Evolutionary conservation across 1,140 invertebrate genomes (phyloP), one percentile per base, ranked within the genome.

Genomic region (Cylas formicarius): DNA sequence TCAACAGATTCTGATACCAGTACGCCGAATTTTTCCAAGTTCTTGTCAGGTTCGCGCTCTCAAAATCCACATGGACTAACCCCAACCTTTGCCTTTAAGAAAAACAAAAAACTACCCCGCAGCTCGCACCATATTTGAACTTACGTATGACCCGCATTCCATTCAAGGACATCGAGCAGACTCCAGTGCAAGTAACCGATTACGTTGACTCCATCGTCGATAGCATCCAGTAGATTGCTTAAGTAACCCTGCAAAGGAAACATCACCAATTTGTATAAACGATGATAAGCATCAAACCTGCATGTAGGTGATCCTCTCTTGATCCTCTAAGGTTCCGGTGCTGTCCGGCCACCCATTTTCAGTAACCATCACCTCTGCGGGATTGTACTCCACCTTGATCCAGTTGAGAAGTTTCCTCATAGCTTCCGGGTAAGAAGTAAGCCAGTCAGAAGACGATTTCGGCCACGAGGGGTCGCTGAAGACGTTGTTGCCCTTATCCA

Each of bases 111-210:
- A n/a, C n/a, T n/a, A n/a, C n/a, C n/a, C n/a, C n/a, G n/a, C n/a
- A n/a, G n/a, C n/a, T n/a, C n/a, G n/a, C n/a, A n/a, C n/a, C n/a
- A n/a, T n/a, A 11, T 13, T 31, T 6, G 18, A 31, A 45, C 48
- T 51, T 46, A 61, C 67, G 53, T 63, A 50, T 70, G 62, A 32
- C 70, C 72, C 26, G 60, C 61, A 20, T 58, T 58, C 76, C 77
- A 80, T 60, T 81, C 78, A 52, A 78, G 77, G 55, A 79, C 80
- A 50, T 83, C 80, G 62, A 80, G 67, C 2, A 82, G 56, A 10
- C 72, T 72, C 80, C 79, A 82, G 5, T 68, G 67, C 13, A 73
- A 74, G 56, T 81, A 82, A 0, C 67, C 74, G 2, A 53, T 58
- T 1, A 69, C 55, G 27, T 68, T 65, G 2, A 63, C 55, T 2